phyloP scores from a whole-genome alignment of 2,113 vertebrate species.

The Triplophysa tibetana region DNA sequence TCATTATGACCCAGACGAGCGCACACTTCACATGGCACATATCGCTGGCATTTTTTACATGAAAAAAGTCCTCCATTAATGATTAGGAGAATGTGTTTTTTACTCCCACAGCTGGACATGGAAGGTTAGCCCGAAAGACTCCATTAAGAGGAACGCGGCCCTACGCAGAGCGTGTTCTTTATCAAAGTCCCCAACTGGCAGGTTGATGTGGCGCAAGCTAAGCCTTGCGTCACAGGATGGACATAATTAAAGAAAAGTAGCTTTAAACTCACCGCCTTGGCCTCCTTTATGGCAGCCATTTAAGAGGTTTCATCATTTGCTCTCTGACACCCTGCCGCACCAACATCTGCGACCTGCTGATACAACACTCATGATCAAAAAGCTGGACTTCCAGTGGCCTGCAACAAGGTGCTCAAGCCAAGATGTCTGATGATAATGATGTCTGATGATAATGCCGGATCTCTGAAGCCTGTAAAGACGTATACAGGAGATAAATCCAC shows the following conservation, averaged over 20 bases:
- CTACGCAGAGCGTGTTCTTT: constrained; percentile 51
- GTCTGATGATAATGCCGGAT: constrained; percentile 45
- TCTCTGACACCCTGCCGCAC: constrained; percentile 62
- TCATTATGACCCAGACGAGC: constrained; percentile 51
- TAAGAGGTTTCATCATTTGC: constrained; percentile 71
- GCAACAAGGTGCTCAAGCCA: constrained; percentile 64
- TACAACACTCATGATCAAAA: constrained; percentile 61
- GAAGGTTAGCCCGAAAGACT: constrained; percentile 51
- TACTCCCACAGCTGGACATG: constrained; percentile 18
- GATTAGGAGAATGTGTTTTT: constrained; percentile 63
- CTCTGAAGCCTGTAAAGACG: neutral
- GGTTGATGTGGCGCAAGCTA: constrained; percentile 64
- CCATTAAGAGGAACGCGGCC: constrained; percentile 56
- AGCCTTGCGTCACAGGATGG: constrained; percentile 56
- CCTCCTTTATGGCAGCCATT: constrained; percentile 60
- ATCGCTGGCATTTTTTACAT: constrained; percentile 52
- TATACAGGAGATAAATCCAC: constrained; percentile 8
- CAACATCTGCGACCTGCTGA: constrained; percentile 70
- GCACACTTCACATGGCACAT: constrained; percentile 55
- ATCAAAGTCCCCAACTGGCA: constrained; percentile 63
- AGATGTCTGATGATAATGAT: constrained; percentile 54
- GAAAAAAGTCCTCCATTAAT: constrained; percentile 51
- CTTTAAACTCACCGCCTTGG: constrained; percentile 52
- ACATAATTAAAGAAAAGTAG: constrained; percentile 71
- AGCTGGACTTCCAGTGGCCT: constrained; percentile 59